Evolutionary conservation across 2,888 invertebrate genomes (phyloP), one percentile per base, ranked within the genome.

Genomic region (Drosophila siamana): DNA sequence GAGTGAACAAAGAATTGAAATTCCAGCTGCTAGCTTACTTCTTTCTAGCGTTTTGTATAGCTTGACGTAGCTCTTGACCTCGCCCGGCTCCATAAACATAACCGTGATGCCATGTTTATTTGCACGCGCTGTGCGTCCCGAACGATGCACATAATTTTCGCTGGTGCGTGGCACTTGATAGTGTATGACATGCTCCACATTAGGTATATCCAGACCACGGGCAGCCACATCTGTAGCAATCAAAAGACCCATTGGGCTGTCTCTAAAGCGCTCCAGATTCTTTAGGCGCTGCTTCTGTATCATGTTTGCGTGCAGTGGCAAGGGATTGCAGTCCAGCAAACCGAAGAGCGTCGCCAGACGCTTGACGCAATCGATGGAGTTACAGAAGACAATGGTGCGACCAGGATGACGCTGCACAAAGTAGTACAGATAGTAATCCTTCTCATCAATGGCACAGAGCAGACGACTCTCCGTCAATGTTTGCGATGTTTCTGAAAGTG

Each of bases 141-240:
- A 98, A 67, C 99, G 94, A 91, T 99, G 99, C 0, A 99, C 96
- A 91, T 99, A 99, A 90, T 96, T 96, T 95, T 99, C 99, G 7
- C 97, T 96, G 0, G 98, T 98, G 83, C 96, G 94, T 0, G 99
- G 99, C 36, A 99, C 98, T 92, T 97, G 98, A 93, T 98, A 99
- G 92, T 99, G 99, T 70, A 99, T 94, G 1, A 99, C 99, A 93
- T 99, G 98, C 78, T 98, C 95, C 2, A 99, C 96, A 80, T 95
- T 94, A 0, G 98, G 97, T 82, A 99, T 98, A 93, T 99, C 99
- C 44, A 99, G 93, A 0, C 99, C 99, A 62, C 99, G 94, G 0
- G 99, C 98, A 0, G 99, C 99, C 4, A 99, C 99, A 93, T 99
- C 99, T 0, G 98, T 99, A 2, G 99, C 95, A 65, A 99, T 94